phyloP scores from a whole-genome alignment of 2,797 vertebrate species.

The Pristis pectinata region DNA sequence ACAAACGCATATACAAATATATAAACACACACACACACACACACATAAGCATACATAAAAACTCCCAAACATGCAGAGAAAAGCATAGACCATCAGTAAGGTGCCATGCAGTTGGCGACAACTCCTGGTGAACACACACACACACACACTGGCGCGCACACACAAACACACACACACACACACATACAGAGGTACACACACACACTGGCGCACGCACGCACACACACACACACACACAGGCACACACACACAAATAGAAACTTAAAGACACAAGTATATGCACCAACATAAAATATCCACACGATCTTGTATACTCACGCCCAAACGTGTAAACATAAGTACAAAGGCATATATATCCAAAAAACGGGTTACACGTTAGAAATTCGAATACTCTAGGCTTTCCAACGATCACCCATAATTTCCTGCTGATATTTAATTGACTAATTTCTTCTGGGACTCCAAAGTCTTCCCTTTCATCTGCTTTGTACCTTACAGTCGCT shows the following conservation, averaged over 20 bases:
- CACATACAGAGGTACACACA: not conserved
- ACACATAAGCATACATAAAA: not conserved
- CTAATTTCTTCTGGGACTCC: too few relatives aligned
- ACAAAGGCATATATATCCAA: not conserved
- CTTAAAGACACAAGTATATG: not conserved
- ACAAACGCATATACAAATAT: not conserved
- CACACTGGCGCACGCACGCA: too few relatives aligned
- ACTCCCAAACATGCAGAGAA: not conserved
- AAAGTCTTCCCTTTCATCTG: not conserved
- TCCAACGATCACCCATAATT: not conserved
- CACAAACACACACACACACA: not conserved
- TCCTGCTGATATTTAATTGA: not conserved
- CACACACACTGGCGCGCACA: too few relatives aligned
- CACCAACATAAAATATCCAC: too few relatives aligned
- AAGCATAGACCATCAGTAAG: too few relatives aligned
- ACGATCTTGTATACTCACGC: not conserved
- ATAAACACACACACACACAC: not conserved
- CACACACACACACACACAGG: not conserved
- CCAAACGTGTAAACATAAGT: not conserved
- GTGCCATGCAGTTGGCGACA: too few relatives aligned
- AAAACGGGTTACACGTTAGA: not conserved
- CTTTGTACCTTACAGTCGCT: not conserved
- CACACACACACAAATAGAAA: not conserved
- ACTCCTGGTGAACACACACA: not conserved
- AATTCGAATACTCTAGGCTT: not conserved